Evolutionary conservation across 2,888 invertebrate species (phyloP), one percentile per base, ranked within the genome.

Genomic region (Sarcophaga variegata): DNA sequence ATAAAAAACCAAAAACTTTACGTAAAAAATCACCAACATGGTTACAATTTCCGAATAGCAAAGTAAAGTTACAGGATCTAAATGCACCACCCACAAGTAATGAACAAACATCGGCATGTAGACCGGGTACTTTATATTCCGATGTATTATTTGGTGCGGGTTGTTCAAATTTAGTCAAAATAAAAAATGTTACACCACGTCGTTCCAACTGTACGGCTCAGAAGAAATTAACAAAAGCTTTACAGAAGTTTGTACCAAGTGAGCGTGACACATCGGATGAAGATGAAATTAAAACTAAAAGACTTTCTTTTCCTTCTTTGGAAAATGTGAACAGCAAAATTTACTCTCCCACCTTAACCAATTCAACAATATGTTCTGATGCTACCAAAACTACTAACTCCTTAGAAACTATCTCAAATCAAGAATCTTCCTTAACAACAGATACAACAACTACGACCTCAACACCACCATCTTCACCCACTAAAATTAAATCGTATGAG

Each of bases 111-210:
- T 89, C 90, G 1, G 86, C 87, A 10, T 90, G 88, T 66, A 88
- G 89, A 11, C 90, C 90, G 0, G 90, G 90, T 2, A 90, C 89
- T 8, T 87, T 88, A 25, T 90, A 90, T 69, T 90, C 90, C 8
- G 90, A 90, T 85, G 90, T 90, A 17, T 79, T 90, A 4, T 89
- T 89, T 79, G 89, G 89, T n/a, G 89, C 88, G 20, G 88, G 88
- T 20, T 83, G 89, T 4, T 87, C 89, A 10, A 87, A 87, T 70
- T 67, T 89, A 59, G 88, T 89, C 6, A 89, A 89, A 81, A 89
- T 89, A 12, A 89, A 89, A 76, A 89, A 86, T 17, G 54, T 85
- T 59, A 88, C 88, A 20, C 88, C 88, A 2, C 76, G 88, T 1
- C 87, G 85, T 37, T 79, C 10, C 25, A 70, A 20, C 0, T 75